A percentile compares a stretch with the other conserved stretches of the same genome.
Conservation (phyloP, 2,888 invertebrate species). For the Sycophila texana region DNA sequence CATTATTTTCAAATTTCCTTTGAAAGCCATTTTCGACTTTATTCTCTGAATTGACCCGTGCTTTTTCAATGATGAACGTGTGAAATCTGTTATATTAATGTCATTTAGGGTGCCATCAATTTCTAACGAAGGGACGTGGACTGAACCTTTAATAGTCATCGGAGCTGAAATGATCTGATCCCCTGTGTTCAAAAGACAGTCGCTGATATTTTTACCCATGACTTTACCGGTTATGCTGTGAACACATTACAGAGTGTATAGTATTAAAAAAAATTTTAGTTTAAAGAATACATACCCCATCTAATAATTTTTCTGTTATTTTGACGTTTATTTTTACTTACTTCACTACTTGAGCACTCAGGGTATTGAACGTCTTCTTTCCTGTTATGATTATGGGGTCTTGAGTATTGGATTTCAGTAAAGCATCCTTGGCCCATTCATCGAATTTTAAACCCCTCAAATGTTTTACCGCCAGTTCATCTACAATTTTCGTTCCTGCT, state of each 20-base stretch:
- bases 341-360: constrained; percentile 57
- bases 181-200: constrained; percentile 70
- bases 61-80: constrained; percentile 62
- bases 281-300: background rate
- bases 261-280: background rate
- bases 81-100: constrained; percentile 61
- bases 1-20: constrained; percentile 59
- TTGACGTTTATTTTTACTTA: constrained; percentile 60
- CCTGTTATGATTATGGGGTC: constrained; percentile 76
- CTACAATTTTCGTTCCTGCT: constrained; percentile 74
- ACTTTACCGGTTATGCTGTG: constrained; percentile 68
- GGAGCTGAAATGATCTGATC: constrained; percentile 74
- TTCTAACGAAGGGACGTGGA: constrained; percentile 59
- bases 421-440: constrained; percentile 76
- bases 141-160: constrained; percentile 66
- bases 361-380: constrained; percentile 74
- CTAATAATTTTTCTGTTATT: background rate
- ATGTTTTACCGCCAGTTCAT: constrained; percentile 71
- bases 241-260: background rate
- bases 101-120: constrained; percentile 64
- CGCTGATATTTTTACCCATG: constrained; percentile 68
- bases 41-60: constrained; percentile 59
- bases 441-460: constrained; percentile 76
- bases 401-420: constrained; percentile 68
- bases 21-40: constrained; percentile 59